Base-by-base conservation (phyloP, 2,797 vertebrate genomes). In the Selene dorsalis region DNA sequence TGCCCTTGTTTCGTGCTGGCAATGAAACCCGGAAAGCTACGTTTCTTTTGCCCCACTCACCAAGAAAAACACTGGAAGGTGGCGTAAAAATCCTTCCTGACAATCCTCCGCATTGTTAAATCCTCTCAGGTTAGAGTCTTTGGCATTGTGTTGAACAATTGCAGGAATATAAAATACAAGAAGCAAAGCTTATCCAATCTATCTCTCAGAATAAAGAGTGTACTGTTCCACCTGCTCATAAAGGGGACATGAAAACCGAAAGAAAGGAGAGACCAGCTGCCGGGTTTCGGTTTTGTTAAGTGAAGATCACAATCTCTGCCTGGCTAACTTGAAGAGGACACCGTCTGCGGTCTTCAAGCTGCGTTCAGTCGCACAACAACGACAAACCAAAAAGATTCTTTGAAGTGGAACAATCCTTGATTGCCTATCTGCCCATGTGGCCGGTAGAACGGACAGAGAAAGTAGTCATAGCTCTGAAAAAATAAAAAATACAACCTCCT, bases 31-130 rank as follows among this genome's bases (percentile, higher is more conserved):
- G 4, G 78, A 63, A 74, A 30, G 67, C 69, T 79, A 47, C 10
- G 62, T 77, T 86, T 78, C n/a, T 60, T 82, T 55, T 60, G 30
- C 62, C 63, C 24, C 24, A 66, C 50, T 80, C 82, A 77, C 52
- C 26, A 63, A 59, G 39, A 43, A 48, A 39, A 75, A 69, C 11
- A 13, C 10, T 32, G 7, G 22, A 45, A 62, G 35, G 32, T 48
- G 16, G 26, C 1, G 2, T 4, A 9, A 32, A 39, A 41, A 39
- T 13, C 6, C 7, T 22, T 20, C 12, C 69, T 65, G 55, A 57
- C 64, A 45, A 16, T 13, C 41, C 3, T 9, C 17, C 1, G 52
- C 26, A 22, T 32, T 43, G 39, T 55, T 24, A 30, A 12, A 39
- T 55, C 7, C 59, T 53, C 41, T 39, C 2, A 11, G 41, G 18